phyloP scores from a whole-genome alignment of 1,140 invertebrate species.

The Sitodiplosis mosellana region DNA sequence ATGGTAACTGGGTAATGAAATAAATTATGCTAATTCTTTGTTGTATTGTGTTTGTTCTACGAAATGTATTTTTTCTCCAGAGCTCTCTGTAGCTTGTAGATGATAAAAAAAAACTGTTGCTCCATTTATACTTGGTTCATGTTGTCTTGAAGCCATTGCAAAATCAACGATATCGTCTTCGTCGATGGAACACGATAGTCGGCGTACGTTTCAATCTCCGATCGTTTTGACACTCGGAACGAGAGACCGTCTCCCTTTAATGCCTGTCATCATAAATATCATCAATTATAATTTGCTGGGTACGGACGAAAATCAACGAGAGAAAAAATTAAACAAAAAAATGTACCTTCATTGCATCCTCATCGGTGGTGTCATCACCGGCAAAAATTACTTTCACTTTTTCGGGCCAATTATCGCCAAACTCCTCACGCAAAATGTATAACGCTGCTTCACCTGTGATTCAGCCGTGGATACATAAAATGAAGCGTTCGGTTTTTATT shows the following conservation, averaged over 20 bases:
- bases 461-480: not conserved
- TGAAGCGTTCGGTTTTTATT: not conserved
- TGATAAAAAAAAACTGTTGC: too few relatives aligned
- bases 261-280: slow-evolving; percentile 29
- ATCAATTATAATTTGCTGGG: not conserved
- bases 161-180: slow-evolving; percentile 68
- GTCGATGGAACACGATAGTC: slow-evolving; percentile 65
- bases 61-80: too few relatives aligned
- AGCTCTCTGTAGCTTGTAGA: too few relatives aligned
- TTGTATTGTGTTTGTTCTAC: too few relatives aligned
- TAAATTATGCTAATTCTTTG: too few relatives aligned
- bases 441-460: slow-evolving; percentile 56
- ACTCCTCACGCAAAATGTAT: slow-evolving; percentile 72
- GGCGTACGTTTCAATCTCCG: slow-evolving; percentile 62
- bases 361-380: slow-evolving; percentile 77
- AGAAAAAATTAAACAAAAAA: not conserved
- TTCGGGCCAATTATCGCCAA: slow-evolving; percentile 72
- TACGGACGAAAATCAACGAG: not conserved
- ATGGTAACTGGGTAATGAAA: too few relatives aligned
- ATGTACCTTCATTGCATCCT: slow-evolving; percentile 72
- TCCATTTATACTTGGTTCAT: not conserved
- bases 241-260: slow-evolving; percentile 73
- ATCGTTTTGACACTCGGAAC: slow-evolving; percentile 63
- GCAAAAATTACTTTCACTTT: slow-evolving; percentile 71
- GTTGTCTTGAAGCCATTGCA: slow-evolving; percentile 59